Evolutionary conservation across 2,113 vertebrate species (phyloP).

Genomic region (Hymenochirus boettgeri): DNA sequence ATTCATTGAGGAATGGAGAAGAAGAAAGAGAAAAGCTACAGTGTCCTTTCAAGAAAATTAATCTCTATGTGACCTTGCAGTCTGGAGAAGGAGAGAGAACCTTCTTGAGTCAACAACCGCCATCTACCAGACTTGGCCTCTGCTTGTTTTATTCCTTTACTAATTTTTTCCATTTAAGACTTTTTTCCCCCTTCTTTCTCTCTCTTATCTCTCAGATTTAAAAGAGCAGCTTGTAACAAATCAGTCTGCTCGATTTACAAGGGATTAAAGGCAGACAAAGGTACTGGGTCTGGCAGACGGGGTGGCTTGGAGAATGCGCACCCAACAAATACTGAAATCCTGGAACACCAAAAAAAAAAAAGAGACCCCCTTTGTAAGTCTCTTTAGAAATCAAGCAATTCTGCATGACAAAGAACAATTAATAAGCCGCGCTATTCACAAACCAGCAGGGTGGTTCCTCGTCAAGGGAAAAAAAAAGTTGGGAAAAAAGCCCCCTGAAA

Average conservation of each 20-base stretch:
- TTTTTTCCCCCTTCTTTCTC: constrained; percentile 64
- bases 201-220: constrained; percentile 99
- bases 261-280: constrained; percentile 99
- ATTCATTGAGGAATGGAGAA: constrained; percentile 99
- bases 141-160: constrained; percentile 98
- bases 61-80: constrained; percentile 99
- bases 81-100: constrained; percentile 91
- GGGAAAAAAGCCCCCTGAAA: constrained; percentile 97
- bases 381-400: constrained; percentile 99
- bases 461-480: constrained; percentile 99
- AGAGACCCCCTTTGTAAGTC: constrained; percentile 99
- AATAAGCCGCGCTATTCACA: constrained; percentile 99
- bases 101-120: constrained; percentile 97
- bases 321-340: constrained; percentile 99
- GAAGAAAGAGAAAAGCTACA: constrained; percentile 97
- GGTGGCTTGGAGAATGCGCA: constrained; percentile 99
- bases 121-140: constrained; percentile 99
- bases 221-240: constrained; percentile 99
- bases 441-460: constrained; percentile 99
- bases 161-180: constrained; percentile 99
- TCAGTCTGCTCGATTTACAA: constrained; percentile 99
- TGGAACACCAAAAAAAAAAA: too few relatives aligned
- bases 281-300: constrained; percentile 99
- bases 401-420: constrained; percentile 99
- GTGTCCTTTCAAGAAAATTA: constrained; percentile 97